Evolutionary conservation across 2,888 invertebrate species (phyloP), one percentile per base, ranked within the genome.

Genomic region (Mantis religiosa): DNA sequence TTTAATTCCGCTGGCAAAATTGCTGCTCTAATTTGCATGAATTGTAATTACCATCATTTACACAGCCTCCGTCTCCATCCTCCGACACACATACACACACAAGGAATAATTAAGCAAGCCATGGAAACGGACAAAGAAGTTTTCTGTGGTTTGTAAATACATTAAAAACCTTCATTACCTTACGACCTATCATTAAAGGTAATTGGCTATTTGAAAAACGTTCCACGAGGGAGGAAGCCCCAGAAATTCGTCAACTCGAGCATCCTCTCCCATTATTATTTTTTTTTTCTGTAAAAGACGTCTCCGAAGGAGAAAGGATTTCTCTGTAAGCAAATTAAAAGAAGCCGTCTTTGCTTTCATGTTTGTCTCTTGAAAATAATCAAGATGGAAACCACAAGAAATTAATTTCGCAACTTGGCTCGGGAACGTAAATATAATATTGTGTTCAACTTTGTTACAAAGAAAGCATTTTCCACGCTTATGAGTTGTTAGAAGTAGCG

Each of bases 121-220:
- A 84, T 88, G 81, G 15, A 84, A n/a, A 85, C 27, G 88, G 84
- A 87, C 87, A 88, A 88, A 82, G 89, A 87, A 87, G 87, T 89
- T 89, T 27, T 87, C 81, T 85, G 84, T 34, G 87, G 89, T 89
- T 89, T 89, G 85, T 81, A 89, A 89, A 89, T 89, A 89, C 89
- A 47, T 54, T 54, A 83, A 84, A 89, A 89, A 87, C 89, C 82
- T 83, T 87, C 89, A 89, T 89, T 89, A 89, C 82, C 34, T 41
- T 34, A 41, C 82, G 82, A 41, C 41, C 25, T 87, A n/a, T 30
- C 41, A 82, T 82, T 87, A 82, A 87, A 14, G 41, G 87, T 82
- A 87, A 87, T 87, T 87, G 87, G 34, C 12, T n/a, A 30, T 81
- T 82, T 34, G 25, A 34, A 84, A 87, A 71, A 71, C 54, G 54